Conservation (phyloP, 2,113 vertebrate species). For the Lampris incognitus region DNA sequence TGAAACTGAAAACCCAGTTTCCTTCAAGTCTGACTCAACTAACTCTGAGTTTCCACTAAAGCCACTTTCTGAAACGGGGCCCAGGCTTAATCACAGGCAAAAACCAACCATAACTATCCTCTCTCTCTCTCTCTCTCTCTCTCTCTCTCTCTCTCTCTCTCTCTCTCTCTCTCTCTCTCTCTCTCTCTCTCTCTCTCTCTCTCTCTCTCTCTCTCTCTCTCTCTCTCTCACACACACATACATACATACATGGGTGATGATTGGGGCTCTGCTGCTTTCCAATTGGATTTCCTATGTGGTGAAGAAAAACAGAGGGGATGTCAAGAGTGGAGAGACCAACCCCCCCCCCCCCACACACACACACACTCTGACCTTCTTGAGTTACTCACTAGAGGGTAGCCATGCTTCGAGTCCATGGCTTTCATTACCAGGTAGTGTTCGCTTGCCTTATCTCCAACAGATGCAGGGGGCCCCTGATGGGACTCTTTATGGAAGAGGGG, state of each 20-base stretch:
- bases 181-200: too few relatives aligned
- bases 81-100: conserved; percentile 14
- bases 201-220: background rate
- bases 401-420: conserved; percentile 51
- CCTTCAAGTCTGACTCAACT: too few relatives aligned
- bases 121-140: too few relatives aligned
- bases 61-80: too few relatives aligned
- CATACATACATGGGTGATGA: background rate
- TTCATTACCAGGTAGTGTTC: conserved; percentile 66
- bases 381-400: conserved; percentile 6
- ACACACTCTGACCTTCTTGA: conserved; percentile 4
- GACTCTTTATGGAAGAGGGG: conserved; percentile 13
- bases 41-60: too few relatives aligned
- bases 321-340: background rate
- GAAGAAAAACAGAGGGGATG: background rate
- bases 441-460: conserved; percentile 64
- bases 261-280: background rate
- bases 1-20: too few relatives aligned
- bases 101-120: conserved; percentile 30
- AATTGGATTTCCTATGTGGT: conserved; percentile 2
- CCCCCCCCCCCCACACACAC: conserved; percentile 7
- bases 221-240: background rate
- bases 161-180: too few relatives aligned
- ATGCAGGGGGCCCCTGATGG: conserved; percentile 40
- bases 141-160: too few relatives aligned